Base-by-base conservation (phyloP, 2,888 invertebrate genomes). In the Neoascia interrupta region DNA sequence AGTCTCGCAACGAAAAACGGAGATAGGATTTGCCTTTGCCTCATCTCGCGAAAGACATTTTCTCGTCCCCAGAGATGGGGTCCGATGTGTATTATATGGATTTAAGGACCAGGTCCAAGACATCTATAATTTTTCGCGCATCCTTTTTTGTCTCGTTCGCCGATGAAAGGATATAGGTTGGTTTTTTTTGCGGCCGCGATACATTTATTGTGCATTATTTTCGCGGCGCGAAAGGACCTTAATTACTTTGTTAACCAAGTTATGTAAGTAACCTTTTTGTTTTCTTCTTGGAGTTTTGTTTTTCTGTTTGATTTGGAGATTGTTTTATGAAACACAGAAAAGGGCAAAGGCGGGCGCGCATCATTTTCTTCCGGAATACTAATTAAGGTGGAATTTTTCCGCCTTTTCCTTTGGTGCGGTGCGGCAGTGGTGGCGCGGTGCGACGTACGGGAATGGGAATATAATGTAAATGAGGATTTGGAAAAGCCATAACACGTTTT, bases 401-500 rank as follows among this genome's bases (percentile, higher is more conserved):
- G n/a, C n/a, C 26, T 36, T 31, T 23, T 36, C 49, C 41, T 26
- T 37, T 49, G 16, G n/a, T n/a, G n/a, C n/a, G n/a, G 8, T 31
- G n/a, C 8, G n/a, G 8, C 3, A 8, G 8, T 31, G 10, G 31
- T 15, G 3, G 1, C 21, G 6, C 6, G 21, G 3, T n/a, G n/a
- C 0, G n/a, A 8, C 8, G 43, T 31, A 36, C 6, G n/a, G 56
- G 61, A 66, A 47, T 43, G 49, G 43, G 45, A 51, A 66, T 63
- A 51, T 79, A 68, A 73, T 79, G 79, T 79, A 79, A 79, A 73
- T 79, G 79, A 73, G 73, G 73, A 79, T 79, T 79, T 73, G 66
- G 66, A 61, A 68, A 73, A 73, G 66, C 79, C 73, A 79, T 79
- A 79, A 79, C 79, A 79, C 79, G 79, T 79, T 79, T 79, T 66